A percentile compares a stretch with the other conserved stretches of the same genome.
phyloP scores from a whole-genome alignment of 2,113 vertebrate species.

The Ranitomeya imitator region DNA sequence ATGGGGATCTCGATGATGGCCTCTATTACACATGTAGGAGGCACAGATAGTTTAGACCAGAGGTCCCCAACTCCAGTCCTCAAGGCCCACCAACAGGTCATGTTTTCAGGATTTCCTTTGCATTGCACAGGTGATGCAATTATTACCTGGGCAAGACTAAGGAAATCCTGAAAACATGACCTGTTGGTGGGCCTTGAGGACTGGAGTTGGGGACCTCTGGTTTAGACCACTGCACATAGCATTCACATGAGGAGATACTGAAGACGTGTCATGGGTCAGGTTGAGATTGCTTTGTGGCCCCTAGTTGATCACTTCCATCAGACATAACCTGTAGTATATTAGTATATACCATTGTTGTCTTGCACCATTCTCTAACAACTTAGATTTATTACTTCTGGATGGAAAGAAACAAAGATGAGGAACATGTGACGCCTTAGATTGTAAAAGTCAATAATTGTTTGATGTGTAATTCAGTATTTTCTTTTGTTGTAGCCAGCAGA shows the following conservation, averaged over 20 bases:
- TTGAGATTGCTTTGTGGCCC: not conserved
- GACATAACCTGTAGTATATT: not conserved
- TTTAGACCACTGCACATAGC: not conserved
- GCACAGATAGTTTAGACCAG: not conserved
- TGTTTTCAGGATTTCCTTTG: too few relatives aligned
- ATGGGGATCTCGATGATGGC: not conserved
- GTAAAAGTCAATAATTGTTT: not conserved
- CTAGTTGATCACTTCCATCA: not conserved
- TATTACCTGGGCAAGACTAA: too few relatives aligned
- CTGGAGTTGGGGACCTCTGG: too few relatives aligned
- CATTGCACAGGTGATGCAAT: too few relatives aligned
- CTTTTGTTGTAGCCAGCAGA: constrained; percentile 79
- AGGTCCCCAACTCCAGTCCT: too few relatives aligned
- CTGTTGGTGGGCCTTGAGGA: too few relatives aligned
- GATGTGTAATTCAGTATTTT: not conserved
- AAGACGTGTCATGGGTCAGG: not conserved
- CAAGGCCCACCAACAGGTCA: too few relatives aligned
- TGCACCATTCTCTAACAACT: not conserved
- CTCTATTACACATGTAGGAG: not conserved
- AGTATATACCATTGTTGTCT: not conserved
- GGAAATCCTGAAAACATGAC: too few relatives aligned
- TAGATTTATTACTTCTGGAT: not conserved
- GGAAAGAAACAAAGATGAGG: not conserved
- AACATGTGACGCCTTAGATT: not conserved
- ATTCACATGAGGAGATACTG: not conserved